Evolutionary conservation across 2,797 vertebrate genomes (phyloP), one percentile per base, ranked within the genome.

Genomic region (Falco rusticolus): DNA sequence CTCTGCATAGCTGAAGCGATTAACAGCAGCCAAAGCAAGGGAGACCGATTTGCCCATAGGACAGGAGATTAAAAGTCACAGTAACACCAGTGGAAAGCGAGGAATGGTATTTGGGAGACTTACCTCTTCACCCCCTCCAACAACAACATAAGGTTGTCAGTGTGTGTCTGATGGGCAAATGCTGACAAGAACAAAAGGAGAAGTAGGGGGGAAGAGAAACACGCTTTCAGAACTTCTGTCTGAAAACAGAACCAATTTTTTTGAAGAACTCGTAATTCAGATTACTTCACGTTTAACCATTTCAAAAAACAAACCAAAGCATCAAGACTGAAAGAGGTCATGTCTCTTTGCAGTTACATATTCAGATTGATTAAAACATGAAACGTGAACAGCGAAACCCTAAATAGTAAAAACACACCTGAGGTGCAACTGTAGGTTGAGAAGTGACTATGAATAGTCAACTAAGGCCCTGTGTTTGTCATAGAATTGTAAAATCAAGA

Each of bases 381-480:
- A 63, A 80, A 66, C 1, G 13, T 33, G 68, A 82, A 61, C 48
- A 53, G 84, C 66, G 75, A 60, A 76, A 33, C 47, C 75, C 83
- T 84, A 48, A 78, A 77, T 34, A 7, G 84, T 18, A 77, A 70
- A 76, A 76, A 20, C 72, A 79, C 76, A 79, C 85, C 91, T 91
- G 87, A 95, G 90, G 84, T 71, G 87, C 79, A 89, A 66, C 72
- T 33, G 31, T 9, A 74, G 86, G 81, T 77, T 88, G 84, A 87
- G 71, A 74, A 89, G 16, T 25, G 87, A 76, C 70, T 43, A 6
- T 1, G 19, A 48, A 57, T 0, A 71, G 78, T 72, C 75, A 47
- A 4, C 34, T 69, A 91, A 92, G 86, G 91, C 76, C 74, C 64
- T 41, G 10, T 5, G 34, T 59, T 84, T 66, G 53, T 61, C 79